Evolutionary conservation across 1,140 invertebrate genomes (phyloP).

Genomic region (Platorchestia sp.): DNA sequence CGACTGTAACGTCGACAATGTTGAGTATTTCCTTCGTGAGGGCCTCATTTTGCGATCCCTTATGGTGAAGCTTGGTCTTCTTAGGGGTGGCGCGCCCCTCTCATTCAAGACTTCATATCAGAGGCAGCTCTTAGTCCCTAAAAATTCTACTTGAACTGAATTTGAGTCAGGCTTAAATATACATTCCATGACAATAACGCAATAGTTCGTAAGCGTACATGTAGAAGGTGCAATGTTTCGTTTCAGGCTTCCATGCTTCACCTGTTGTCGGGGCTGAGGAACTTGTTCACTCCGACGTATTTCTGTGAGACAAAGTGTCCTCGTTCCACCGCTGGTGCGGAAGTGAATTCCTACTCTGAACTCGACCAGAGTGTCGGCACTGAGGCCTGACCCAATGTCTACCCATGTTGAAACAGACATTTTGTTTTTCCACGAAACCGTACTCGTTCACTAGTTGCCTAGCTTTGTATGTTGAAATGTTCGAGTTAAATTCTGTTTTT

Average conservation of each 20-base stretch:
- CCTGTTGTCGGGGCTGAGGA: neutral
- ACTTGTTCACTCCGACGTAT: neutral
- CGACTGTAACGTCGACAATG: neutral
- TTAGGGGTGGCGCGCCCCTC: neutral
- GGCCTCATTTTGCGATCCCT: neutral
- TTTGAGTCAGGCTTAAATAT: neutral
- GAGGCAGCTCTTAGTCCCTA: neutral
- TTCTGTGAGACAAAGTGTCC: neutral
- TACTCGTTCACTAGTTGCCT: neutral
- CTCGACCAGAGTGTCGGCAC: neutral
- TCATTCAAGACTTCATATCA: neutral
- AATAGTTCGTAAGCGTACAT: neutral
- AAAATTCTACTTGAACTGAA: neutral
- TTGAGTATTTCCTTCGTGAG: neutral
- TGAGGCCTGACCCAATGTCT: neutral
- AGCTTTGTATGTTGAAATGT: neutral
- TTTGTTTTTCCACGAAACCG: neutral
- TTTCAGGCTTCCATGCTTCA: neutral
- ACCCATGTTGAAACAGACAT: neutral
- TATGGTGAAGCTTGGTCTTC: neutral
- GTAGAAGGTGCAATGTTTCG: neutral
- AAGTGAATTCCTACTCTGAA: neutral
- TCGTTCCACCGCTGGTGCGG: neutral
- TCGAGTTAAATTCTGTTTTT: too few species aligned
- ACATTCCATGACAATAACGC: neutral